Percentiles rank a stretch among this genome's conserved stretches.
Evolutionary conservation across 2,888 invertebrate species (phyloP).

Genomic region (Camptogramma bilineatum): DNA sequence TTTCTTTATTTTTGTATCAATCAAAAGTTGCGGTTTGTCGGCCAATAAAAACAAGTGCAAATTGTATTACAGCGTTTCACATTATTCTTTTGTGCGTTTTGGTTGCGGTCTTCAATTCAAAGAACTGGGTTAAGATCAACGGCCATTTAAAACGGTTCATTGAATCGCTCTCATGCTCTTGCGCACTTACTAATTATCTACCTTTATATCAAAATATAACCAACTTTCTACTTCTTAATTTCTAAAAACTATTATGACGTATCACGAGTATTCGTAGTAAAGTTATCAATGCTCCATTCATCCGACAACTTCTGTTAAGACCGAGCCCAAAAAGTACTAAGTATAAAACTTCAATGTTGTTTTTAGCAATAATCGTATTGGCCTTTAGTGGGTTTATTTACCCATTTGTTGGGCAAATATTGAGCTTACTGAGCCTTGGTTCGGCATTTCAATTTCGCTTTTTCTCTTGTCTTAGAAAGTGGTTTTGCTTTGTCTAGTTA

Average conservation of each 20-base stretch:
- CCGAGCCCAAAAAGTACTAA: constrained; percentile 41
- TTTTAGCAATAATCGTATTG: constrained; percentile 64
- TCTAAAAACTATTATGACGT: constrained; percentile 22
- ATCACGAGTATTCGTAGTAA: constrained; percentile 7
- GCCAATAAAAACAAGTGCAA: constrained; percentile 33
- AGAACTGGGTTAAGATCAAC: constrained; percentile 66
- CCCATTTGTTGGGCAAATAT: constrained; percentile 74
- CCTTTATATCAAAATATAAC: constrained; percentile 19
- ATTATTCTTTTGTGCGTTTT: constrained; percentile 43
- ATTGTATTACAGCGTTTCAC: constrained; percentile 38
- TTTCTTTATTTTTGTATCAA: constrained; percentile 8
- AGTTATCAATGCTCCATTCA: constrained; percentile 22
- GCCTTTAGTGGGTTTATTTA: constrained; percentile 61
- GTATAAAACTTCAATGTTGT: constrained; percentile 47
- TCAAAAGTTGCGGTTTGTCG: constrained; percentile 12
- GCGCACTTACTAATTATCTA: constrained; percentile 34
- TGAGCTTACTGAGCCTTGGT: constrained; percentile 55
- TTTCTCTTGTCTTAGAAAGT: constrained; percentile 61
- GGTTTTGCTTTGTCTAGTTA: constrained; percentile 32
- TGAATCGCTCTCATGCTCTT: constrained; percentile 49
- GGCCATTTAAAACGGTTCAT: constrained; percentile 58
- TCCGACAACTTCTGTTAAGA: constrained; percentile 4
- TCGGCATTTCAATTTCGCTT: constrained; percentile 66
- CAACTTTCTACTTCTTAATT: constrained; percentile 46
- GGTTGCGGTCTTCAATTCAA: constrained; percentile 46